Evolutionary conservation across 1,140 invertebrate genomes (phyloP), one percentile per base, ranked within the genome.

Genomic region (Brachionus calyciflorus): DNA sequence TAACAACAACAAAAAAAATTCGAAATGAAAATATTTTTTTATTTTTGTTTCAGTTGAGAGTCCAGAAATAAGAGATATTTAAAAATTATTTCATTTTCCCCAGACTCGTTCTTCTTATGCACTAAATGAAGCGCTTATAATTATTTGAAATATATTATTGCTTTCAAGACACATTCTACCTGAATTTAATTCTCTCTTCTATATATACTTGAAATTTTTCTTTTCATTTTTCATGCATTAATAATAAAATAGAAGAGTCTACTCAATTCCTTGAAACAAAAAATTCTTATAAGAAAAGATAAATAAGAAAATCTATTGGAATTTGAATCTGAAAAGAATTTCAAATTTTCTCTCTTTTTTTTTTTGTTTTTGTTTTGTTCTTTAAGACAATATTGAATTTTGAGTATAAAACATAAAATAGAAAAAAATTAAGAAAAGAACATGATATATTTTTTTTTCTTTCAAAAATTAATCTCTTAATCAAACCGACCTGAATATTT

Each of bases 401-500:
- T 9, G 9, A 37, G 9, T 37, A 6, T 6, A 12, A 40, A 40
- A 46, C 9, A 14, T 14, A 14, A 10, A 14, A 14, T 46, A 46
- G 44, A 46, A 46, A 46, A 46, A 46, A n/a, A n/a, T n/a, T 63
- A 63, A 63, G 28, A 63, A 63, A 14, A 28, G 57, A 63, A 65
- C 60, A 65, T 65, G 60, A 65, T 65, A 65, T 65, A n/a, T n/a
- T n/a, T n/a, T n/a, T n/a, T n/a, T n/a, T n/a, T n/a, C n/a, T 65
- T 65, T 24, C 30, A 17, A 33, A 44, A 65, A 41, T 44, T 65
- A 65, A 65, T 65, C 60, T 65, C 60, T 65, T 65, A 65, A 65
- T 65, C 60, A 65, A 65, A 65, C 60, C 60, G 60, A 65, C 60
- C 60, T 65, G 60, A 65, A 65, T 65, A 44, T 65, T 65, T 63